Percentiles rank a stretch among this genome's conserved stretches.
Evolutionary conservation across 2,797 vertebrate species (phyloP).

Genomic region (Siniperca obscura): DNA sequence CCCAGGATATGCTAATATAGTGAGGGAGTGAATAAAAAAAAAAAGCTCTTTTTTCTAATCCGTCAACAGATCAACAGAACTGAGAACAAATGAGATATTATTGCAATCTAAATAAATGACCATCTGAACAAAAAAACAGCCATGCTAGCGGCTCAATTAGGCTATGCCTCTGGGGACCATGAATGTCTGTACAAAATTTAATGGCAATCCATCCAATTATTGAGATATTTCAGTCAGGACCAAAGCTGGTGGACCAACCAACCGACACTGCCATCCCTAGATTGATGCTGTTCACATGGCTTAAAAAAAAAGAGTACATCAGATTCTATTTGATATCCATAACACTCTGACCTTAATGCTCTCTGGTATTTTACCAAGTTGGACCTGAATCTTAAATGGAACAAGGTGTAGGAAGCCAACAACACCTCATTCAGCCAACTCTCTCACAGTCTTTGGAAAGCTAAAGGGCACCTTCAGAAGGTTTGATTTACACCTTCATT

Average conservation of each 20-base stretch:
- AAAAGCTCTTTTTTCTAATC: not conserved
- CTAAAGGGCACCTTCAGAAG: not conserved
- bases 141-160: not conserved
- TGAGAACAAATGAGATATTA: not conserved
- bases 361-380: not conserved
- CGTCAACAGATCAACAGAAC: not conserved
- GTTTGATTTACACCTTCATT: slow-evolving; percentile 13
- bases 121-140: not conserved
- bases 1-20: not conserved
- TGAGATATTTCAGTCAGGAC: not conserved
- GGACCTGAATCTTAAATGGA: not conserved
- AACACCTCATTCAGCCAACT: not conserved
- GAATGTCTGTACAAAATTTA: not conserved
- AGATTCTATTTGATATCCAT: not conserved
- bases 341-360: not conserved
- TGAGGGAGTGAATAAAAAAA: not conserved
- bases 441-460: not conserved
- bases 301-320: not conserved
- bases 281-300: not conserved
- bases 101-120: not conserved
- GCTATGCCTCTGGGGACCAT: not conserved
- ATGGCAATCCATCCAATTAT: not conserved
- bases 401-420: not conserved
- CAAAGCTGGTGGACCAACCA: not conserved
- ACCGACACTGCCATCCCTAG: not conserved